Evolutionary conservation across 2,113 vertebrate genomes (phyloP).

Genomic region (Psephotus haematonotus): DNA sequence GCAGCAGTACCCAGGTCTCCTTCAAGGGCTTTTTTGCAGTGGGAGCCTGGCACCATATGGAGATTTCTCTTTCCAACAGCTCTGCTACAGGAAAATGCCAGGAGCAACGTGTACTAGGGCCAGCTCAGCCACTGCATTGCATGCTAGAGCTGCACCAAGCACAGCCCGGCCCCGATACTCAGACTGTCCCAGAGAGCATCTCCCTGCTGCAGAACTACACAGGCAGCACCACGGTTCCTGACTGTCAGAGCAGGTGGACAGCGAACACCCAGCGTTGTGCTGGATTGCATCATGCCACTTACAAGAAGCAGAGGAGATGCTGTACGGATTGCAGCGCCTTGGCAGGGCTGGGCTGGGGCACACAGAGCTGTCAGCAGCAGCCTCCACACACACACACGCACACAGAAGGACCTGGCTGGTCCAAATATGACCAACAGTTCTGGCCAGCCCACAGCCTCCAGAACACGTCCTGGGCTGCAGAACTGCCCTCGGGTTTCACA

Average conservation of each 20-base stretch:
- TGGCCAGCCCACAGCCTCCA: accelerated
- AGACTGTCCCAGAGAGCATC: background rate
- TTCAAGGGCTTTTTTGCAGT: background rate
- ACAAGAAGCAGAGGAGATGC: background rate
- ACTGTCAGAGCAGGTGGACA: background rate
- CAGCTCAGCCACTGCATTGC: background rate
- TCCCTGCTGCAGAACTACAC: background rate
- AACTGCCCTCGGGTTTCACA: background rate
- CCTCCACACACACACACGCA: accelerated
- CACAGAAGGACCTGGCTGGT: background rate
- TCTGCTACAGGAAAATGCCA: background rate
- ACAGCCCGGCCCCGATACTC: accelerated
- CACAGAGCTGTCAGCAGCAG: background rate
- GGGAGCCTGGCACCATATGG: background rate
- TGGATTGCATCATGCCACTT: background rate
- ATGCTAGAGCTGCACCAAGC: background rate
- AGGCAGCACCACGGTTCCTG: background rate
- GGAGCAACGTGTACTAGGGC: background rate
- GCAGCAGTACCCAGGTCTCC: background rate
- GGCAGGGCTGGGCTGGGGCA: background rate
- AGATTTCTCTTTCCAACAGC: background rate
- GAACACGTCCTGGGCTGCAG: background rate
- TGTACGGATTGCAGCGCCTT: accelerated
- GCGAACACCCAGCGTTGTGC: background rate
- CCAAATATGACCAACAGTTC: accelerated